phyloP scores from a whole-genome alignment of 2,113 vertebrate species.

The Odocoileus hemionus region DNA sequence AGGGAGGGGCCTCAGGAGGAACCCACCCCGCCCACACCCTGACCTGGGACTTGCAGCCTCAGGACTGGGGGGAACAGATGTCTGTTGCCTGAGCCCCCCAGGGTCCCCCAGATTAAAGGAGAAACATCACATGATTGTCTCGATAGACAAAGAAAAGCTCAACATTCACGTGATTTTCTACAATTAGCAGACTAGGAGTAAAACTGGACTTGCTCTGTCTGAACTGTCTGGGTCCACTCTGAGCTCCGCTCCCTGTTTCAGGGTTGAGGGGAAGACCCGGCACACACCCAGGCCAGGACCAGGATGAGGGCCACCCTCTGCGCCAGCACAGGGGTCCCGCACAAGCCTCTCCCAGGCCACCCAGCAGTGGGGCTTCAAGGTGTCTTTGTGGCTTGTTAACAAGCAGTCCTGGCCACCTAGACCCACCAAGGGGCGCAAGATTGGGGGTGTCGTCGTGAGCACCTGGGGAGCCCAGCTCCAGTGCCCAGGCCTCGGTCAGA shows the following conservation, averaged over 20 bases:
- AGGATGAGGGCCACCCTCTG: neutral
- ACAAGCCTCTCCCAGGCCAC: neutral
- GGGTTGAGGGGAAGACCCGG: no score
- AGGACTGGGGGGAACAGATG: no score
- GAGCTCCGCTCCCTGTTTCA: fast-evolving
- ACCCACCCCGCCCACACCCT: fast-evolving
- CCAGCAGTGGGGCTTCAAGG: no score
- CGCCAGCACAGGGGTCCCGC: neutral
- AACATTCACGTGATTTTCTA: neutral
- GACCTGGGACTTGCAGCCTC: neutral
- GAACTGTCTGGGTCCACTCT: neutral
- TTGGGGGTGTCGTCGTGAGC: fast-evolving
- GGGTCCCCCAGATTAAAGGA: neutral
- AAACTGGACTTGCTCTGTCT: neutral
- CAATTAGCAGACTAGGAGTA: neutral
- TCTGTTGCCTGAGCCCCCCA: neutral
- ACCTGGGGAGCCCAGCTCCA: neutral
- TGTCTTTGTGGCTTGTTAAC: fast-evolving
- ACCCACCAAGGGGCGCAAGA: fast-evolving
- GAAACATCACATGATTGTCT: neutral
- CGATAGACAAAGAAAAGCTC: neutral
- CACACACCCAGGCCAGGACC: neutral
- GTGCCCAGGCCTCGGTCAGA: fast-evolving
- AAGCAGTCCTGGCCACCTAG: neutral
- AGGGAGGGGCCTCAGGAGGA: fast-evolving